Conservation (phyloP, 1,140 invertebrate species). For the Acromyrmex echinatior region DNA sequence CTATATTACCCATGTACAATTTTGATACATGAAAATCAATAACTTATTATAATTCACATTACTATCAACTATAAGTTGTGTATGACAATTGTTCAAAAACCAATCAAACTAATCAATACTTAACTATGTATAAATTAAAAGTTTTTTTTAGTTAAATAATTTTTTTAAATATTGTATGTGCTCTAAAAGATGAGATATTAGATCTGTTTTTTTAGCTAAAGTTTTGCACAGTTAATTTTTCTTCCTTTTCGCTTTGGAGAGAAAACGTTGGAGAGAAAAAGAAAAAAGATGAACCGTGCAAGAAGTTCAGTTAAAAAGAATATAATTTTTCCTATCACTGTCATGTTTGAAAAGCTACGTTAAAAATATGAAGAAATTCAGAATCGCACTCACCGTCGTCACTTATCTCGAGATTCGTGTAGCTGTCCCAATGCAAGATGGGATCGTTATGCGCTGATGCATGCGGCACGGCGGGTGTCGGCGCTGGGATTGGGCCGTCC, state of each 20-base stretch:
- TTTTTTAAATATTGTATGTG: neutral
- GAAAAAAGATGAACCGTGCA: no score
- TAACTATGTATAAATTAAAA: conserved; percentile 14
- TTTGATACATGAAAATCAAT: neutral
- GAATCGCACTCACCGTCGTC: conserved; percentile 87
- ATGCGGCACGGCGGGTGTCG: conserved; percentile 91
- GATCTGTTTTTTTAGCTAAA: no score
- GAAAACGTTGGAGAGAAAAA: no score
- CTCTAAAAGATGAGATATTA: neutral
- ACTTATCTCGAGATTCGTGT: conserved; percentile 91
- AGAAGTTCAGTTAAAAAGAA: no score
- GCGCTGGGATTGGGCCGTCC: conserved; percentile 90
- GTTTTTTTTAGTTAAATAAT: neutral
- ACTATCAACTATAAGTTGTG: neutral
- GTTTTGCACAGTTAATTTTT: no score
- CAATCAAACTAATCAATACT: neutral
- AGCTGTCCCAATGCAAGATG: conserved; percentile 93
- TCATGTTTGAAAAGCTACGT: neutral
- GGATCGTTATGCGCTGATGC: conserved; percentile 89
- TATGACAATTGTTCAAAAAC: neutral
- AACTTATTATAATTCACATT: neutral
- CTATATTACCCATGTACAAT: neutral
- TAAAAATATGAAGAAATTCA: neutral
- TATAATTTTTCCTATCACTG: neutral
- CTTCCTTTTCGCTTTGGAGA: no score